Percentiles rank a stretch among this genome's conserved stretches.
Evolutionary conservation across 2,113 vertebrate genomes (phyloP).

Genomic region (Poeciliopsis occidentalis): DNA sequence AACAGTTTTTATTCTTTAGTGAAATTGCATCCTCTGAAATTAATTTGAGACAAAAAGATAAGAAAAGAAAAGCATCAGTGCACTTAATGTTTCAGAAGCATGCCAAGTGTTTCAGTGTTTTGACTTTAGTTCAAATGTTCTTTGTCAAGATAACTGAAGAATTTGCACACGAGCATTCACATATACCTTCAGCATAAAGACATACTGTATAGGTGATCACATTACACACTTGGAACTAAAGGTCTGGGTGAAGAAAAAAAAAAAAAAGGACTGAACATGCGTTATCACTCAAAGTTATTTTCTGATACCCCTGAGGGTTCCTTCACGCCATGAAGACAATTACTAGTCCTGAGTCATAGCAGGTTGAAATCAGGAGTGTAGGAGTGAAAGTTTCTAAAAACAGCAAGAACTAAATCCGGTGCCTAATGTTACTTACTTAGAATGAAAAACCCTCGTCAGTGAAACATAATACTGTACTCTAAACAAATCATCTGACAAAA

Average conservation of each 20-base stretch:
- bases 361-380: constrained; percentile 61
- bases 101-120: no score
- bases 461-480: constrained; percentile 10
- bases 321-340: constrained; percentile 67
- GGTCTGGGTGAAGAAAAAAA: constrained; percentile 15
- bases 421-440: constrained; percentile 50
- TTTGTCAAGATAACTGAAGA: neutral
- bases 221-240: constrained; percentile 34
- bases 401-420: constrained; percentile 63
- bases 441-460: constrained; percentile 11
- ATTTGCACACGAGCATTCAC: neutral
- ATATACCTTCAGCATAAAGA: neutral
- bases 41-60: no score
- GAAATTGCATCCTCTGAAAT: no score
- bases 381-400: constrained; percentile 73
- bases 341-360: constrained; percentile 70
- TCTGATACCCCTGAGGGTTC: constrained; percentile 59
- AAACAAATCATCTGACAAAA: neutral
- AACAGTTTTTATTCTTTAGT: no score
- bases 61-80: no score
- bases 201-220: neutral
- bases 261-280: constrained; percentile 38
- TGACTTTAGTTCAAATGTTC: neutral
- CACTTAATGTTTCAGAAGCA: no score
- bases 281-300: constrained; percentile 62